Conservation (phyloP, 2,888 invertebrate genomes). For the Uropetala carovei region DNA sequence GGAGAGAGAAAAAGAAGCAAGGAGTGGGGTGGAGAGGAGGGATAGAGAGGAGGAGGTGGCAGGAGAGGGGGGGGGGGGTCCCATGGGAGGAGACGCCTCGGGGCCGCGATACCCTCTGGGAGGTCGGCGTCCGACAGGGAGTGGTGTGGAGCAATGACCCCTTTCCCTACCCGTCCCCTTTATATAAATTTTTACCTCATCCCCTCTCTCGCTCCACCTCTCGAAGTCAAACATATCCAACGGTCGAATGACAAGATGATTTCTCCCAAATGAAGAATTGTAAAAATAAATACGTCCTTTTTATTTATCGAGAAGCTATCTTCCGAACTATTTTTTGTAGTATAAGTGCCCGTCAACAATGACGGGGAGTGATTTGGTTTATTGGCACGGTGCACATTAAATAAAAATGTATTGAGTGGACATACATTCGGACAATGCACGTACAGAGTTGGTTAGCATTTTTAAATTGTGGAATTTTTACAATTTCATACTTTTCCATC, state of each 20-base stretch:
- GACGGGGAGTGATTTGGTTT: no score
- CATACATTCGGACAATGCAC: no score
- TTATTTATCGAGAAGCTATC: no score
- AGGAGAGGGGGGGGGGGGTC: not conserved
- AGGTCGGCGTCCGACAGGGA: constrained; percentile 56
- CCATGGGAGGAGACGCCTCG: not conserved
- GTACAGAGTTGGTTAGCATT: no score
- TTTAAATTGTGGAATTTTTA: no score
- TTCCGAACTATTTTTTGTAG: no score
- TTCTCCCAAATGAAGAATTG: not conserved
- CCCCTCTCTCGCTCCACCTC: not conserved
- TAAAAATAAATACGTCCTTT: not conserved
- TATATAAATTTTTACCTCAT: not conserved
- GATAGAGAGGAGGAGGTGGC: not conserved
- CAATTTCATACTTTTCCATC: no score
- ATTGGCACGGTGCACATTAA: no score
- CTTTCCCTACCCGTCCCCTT: not conserved
- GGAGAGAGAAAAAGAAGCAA: not conserved
- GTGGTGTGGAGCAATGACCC: constrained; percentile 53
- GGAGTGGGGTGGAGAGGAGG: not conserved
- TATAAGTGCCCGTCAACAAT: no score
- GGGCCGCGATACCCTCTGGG: constrained; percentile 41
- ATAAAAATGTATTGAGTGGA: no score
- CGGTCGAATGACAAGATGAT: not conserved
- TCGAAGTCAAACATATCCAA: not conserved